phyloP scores from a whole-genome alignment of 2,797 vertebrate species.

The Novumbra hubbsi region DNA sequence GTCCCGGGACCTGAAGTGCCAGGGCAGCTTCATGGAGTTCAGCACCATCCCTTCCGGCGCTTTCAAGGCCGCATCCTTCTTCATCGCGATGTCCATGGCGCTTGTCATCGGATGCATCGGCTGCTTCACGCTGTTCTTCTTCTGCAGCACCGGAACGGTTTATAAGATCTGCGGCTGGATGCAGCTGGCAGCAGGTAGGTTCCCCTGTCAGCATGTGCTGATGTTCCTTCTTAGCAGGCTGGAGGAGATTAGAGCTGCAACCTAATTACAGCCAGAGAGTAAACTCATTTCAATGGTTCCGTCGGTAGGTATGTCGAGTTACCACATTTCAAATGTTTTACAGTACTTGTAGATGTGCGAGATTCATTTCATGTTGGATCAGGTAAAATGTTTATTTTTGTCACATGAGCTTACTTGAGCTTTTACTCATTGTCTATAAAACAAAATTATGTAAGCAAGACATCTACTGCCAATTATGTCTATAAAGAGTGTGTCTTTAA shows the following conservation, averaged over 20 bases:
- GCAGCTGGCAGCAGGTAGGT: conserved; percentile 96
- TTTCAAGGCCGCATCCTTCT: conserved; percentile 97
- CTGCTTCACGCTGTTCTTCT: conserved; percentile 98
- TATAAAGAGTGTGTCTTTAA: background rate
- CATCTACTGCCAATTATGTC: background rate
- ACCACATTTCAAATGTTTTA: background rate
- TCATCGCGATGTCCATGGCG: conserved; percentile 96
- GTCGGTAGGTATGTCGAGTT: background rate
- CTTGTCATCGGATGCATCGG: conserved; percentile 94
- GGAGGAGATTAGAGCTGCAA: background rate
- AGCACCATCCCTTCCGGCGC: conserved; percentile 91
- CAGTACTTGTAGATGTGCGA: background rate
- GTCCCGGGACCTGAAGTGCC: conserved; percentile 90
- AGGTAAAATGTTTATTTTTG: background rate
- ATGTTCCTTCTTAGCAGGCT: conserved; percentile 26
- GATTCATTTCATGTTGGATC: background rate
- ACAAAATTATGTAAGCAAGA: background rate
- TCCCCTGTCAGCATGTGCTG: background rate
- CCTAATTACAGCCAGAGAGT: background rate
- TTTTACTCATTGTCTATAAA: background rate
- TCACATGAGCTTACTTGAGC: background rate
- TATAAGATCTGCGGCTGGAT: conserved; percentile 99
- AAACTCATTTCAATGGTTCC: background rate
- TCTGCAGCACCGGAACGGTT: conserved; percentile 98
- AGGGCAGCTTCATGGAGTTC: conserved; percentile 97